Evolutionary conservation across 2,113 vertebrate genomes (phyloP).

Genomic region (Solea solea): DNA sequence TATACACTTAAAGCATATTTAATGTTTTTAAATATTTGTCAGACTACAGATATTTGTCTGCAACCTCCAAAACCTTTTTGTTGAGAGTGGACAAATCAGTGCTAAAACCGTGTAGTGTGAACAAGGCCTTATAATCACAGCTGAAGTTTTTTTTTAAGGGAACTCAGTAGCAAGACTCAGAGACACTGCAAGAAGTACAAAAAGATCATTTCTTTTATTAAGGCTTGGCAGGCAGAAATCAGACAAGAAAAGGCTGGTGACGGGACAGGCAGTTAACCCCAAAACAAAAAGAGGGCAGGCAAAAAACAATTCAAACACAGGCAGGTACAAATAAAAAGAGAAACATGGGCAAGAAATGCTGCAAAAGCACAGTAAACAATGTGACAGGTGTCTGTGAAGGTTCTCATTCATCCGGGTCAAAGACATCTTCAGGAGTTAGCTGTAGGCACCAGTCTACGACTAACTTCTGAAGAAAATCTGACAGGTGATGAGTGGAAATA

Average conservation of each 20-base stretch:
- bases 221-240: neutral
- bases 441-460: too few relatives aligned
- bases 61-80: neutral
- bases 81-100: neutral
- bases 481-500: neutral
- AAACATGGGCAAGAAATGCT: neutral
- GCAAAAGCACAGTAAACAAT: neutral
- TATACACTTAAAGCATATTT: too few relatives aligned
- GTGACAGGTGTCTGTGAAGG: neutral
- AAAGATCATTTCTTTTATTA: neutral
- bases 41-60: neutral
- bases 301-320: neutral
- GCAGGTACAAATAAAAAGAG: neutral
- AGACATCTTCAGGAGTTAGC: too few relatives aligned
- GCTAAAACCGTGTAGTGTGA: neutral
- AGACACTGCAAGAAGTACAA: neutral
- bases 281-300: too few relatives aligned
- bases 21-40: too few relatives aligned
- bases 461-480: neutral
- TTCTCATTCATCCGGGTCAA: neutral
- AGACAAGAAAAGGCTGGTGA: neutral
- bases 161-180: constrained; percentile 1
- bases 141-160: neutral
- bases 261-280: neutral
- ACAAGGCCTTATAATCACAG: neutral